Evolutionary conservation across 2,113 vertebrate genomes (phyloP), one percentile per base, ranked within the genome.

Genomic region (Uropsilus gracilis): DNA sequence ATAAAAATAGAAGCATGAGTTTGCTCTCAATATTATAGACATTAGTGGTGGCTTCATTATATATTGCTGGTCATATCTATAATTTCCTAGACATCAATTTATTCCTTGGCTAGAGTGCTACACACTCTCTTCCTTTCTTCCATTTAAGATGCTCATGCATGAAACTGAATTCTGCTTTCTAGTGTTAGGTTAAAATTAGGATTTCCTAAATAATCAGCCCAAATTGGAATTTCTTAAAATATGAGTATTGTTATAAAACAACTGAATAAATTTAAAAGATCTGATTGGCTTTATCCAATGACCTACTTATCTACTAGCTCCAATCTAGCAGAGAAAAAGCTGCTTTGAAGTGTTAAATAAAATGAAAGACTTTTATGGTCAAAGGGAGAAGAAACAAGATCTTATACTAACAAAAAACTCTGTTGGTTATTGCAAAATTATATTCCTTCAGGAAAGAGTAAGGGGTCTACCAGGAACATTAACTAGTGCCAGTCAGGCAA

Each of bases 1-100:
- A 63, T 87, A 95, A 46, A 48, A 26, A 44, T 28, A 93, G 32
- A 86, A 53, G 37, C 32, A 86, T 91, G 86, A 61, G 86, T 95
- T 92, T 68, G 2, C 18, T 89, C 24, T 91, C 89, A 88, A 57
- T 28, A 32, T 37, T 75, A 8, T 48, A 77, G 95, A 87, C 7
- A 53, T 66, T n/a, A 30, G 8, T 48, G 48, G 32, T 69, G 85
- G 82, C 44, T 86, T 96, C 63, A 55, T 24, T 89, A 66, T 80
- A 22, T 66, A 76, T 61, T 69, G 84, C 63, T 71, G 42, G 24
- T 76, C n/a, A 72, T 46, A 48, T 75, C 39, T 68, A 24, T 85
- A 57, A 91, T 84, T 96, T 93, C 57, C 37, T 46, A 30, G 42
- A 34, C 5, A 28, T 63, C n/a, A 28, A 1, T 89, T 75, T 93